These are phyloP conservation scores for Teinopalpus imperialis DNA, from an alignment of 2,888 invertebrate species.

Conservation along the genomic window DNA sequence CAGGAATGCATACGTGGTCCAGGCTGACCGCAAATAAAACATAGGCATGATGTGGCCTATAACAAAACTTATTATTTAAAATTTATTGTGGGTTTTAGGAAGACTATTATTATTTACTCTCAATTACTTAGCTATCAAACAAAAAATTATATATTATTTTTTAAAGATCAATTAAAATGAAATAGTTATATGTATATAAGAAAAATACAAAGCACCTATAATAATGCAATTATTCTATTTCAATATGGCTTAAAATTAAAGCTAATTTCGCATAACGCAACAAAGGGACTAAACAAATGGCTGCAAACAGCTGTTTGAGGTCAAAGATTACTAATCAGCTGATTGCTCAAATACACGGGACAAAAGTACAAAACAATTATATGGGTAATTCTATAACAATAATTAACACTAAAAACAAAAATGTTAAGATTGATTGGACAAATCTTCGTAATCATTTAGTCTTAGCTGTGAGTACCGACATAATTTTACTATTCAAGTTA, in stretches of 20 bases:
- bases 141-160: no score
- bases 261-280: constrained; percentile 1
- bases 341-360: constrained; percentile 46
- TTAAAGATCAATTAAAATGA: no score
- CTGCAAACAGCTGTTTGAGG: constrained; percentile 65
- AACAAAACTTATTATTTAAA: constrained; percentile 45
- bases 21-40: constrained; percentile 90
- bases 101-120: no score
- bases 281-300: constrained; percentile 11
- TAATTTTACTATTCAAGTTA: constrained; percentile 46
- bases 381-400: background rate
- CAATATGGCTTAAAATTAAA: background rate
- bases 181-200: no score
- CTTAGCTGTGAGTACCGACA: constrained; percentile 33
- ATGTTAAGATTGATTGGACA: background rate
- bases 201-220: no score
- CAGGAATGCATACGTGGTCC: constrained; percentile 92
- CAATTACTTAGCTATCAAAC: no score
- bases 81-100: no score
- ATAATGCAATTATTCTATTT: no score
- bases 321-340: constrained; percentile 74
- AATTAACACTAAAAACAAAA: constrained; percentile 6
- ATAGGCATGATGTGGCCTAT: constrained; percentile 90
- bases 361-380: constrained; percentile 24
- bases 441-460: constrained; percentile 31